Conservation (phyloP, 2,113 vertebrate species). For the Chinchilla lanigera region DNA sequence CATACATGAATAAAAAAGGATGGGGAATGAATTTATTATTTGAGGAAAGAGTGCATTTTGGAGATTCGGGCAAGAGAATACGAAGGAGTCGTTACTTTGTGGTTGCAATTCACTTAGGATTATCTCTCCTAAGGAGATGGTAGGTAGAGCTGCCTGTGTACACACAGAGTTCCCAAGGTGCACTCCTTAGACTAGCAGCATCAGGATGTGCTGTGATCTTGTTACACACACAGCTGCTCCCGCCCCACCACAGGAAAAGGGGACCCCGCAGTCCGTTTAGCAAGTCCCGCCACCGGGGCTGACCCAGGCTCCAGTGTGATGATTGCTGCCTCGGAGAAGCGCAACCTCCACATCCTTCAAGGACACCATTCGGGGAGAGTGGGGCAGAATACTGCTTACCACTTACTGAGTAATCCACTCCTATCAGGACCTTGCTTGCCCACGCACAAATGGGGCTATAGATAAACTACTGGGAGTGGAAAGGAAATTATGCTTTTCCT, state of each 20-base stretch:
- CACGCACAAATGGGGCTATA: not conserved
- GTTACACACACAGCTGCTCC: too few relatives aligned
- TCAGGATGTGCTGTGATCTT: not conserved
- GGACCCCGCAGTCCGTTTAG: not conserved
- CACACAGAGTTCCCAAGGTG: not conserved
- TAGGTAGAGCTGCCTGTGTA: not conserved
- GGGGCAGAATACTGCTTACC: not conserved
- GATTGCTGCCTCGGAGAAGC: not conserved
- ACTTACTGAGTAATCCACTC: not conserved
- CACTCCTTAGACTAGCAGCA: not conserved
- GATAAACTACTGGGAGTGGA: not conserved
- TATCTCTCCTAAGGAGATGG: not conserved
- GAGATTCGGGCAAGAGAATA: not conserved
- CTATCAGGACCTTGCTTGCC: not conserved
- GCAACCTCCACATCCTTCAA: not conserved
- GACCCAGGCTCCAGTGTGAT: not conserved
- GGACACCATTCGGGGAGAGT: not conserved
- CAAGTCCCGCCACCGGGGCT: not conserved
- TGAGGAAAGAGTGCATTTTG: not conserved
- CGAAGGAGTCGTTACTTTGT: not conserved
- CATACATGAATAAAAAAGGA: not conserved
- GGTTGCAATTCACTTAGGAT: not conserved
- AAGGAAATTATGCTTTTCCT: not conserved
- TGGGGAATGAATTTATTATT: not conserved
- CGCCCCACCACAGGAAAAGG: not conserved